phyloP scores from a whole-genome alignment of 2,113 vertebrate genomes.

The Ranitomeya imitator region DNA sequence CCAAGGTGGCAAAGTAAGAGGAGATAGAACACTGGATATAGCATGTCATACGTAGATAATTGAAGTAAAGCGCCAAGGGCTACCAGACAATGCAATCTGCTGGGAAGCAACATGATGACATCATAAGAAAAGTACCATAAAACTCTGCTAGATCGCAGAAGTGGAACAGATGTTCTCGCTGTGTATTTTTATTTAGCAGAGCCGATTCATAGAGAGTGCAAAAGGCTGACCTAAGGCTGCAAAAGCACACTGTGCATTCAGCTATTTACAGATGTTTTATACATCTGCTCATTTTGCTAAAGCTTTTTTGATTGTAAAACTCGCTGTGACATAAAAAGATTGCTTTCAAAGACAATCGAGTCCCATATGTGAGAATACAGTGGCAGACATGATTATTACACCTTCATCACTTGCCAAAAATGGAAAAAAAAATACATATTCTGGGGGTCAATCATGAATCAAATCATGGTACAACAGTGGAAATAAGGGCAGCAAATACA shows the following conservation, averaged over 20 bases:
- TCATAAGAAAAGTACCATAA: slow-evolving; percentile 49
- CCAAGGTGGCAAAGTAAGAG: slow-evolving; percentile 33
- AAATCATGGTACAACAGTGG: background rate
- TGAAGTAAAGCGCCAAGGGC: slow-evolving; percentile 41
- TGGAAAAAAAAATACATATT: background rate
- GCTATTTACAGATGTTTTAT: slow-evolving; percentile 58
- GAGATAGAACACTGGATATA: slow-evolving; percentile 40
- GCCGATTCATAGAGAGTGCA: slow-evolving; percentile 57
- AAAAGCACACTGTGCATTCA: slow-evolving; percentile 54
- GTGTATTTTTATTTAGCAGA: slow-evolving; percentile 54
- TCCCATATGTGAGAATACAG: slow-evolving; percentile 46
- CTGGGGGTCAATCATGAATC: background rate
- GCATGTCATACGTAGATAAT: slow-evolving; percentile 36
- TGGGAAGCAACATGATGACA: slow-evolving; percentile 52
- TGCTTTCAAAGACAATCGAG: slow-evolving; percentile 44
- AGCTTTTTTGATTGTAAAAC: slow-evolving; percentile 48
- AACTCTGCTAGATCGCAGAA: slow-evolving; percentile 51
- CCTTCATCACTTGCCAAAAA: background rate
- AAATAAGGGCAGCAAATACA: background rate
- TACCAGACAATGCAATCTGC: slow-evolving; percentile 46
- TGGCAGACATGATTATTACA: background rate
- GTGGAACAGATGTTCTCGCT: slow-evolving; percentile 51
- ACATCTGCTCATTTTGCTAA: slow-evolving; percentile 51
- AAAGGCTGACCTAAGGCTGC: slow-evolving; percentile 58
- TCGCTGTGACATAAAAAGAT: slow-evolving; percentile 54